Evolutionary conservation across 2,797 vertebrate genomes (phyloP).

Genomic region (Neosilurus mollespiculum): DNA sequence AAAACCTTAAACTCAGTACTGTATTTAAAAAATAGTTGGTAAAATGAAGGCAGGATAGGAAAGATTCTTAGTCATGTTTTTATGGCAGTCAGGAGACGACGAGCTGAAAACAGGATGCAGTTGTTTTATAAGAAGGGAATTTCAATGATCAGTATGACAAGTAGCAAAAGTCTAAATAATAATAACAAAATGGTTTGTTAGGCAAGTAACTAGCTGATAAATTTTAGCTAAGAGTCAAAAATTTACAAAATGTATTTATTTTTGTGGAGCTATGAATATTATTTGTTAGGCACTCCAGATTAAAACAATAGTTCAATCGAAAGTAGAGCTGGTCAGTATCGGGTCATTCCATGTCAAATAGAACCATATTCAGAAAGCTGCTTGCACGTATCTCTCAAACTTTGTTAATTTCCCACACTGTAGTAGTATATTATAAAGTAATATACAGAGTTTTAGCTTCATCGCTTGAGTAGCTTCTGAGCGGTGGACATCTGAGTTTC

Average conservation of each 20-base stretch:
- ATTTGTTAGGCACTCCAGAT: background rate
- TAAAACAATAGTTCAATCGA: constrained; percentile 6
- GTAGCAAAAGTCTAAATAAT: background rate
- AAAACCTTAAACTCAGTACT: background rate
- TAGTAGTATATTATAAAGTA: too few species aligned
- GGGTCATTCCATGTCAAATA: too few species aligned
- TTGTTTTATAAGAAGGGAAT: background rate
- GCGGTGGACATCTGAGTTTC: too few species aligned
- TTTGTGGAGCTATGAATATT: background rate
- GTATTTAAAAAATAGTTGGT: background rate
- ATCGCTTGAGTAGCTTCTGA: too few species aligned
- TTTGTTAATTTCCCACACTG: too few species aligned
- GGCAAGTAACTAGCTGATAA: background rate
- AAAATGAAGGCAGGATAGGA: background rate
- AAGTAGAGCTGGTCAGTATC: background rate
- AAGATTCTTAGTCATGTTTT: too few species aligned
- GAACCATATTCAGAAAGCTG: too few species aligned
- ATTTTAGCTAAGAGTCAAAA: background rate
- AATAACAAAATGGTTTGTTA: background rate
- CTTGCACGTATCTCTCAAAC: too few species aligned
- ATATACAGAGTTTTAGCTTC: too few species aligned
- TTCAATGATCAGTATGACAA: background rate
- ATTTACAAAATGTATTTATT: background rate
- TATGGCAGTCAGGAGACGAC: background rate
- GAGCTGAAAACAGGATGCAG: background rate